Percentiles rank a stretch among this genome's conserved stretches.
Evolutionary conservation across 2,113 vertebrate genomes (phyloP).

Genomic region (Athene cunicularia): DNA sequence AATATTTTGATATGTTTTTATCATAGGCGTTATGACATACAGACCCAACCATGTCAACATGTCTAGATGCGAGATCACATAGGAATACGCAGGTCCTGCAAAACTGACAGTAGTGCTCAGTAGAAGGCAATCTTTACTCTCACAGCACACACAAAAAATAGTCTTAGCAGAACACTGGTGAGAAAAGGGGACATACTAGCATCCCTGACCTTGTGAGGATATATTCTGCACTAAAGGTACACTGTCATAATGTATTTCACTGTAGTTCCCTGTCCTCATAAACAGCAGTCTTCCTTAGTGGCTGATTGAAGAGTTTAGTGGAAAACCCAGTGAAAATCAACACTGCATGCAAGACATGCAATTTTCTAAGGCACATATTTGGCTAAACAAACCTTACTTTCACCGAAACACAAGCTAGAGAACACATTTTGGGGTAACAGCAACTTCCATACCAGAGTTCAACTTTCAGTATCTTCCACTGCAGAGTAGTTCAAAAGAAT

Average conservation of each 20-base stretch:
- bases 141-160: too few species aligned
- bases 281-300: background rate
- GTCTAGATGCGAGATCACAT: background rate
- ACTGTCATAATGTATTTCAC: background rate
- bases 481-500: slow-evolving; percentile 46
- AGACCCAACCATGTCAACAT: background rate
- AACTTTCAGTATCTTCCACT: slow-evolving; percentile 60
- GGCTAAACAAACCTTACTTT: slow-evolving; percentile 40
- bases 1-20: background rate
- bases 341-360: slow-evolving; percentile 45
- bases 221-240: background rate
- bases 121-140: background rate
- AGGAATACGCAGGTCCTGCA: background rate
- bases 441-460: slow-evolving; percentile 34
- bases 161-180: background rate
- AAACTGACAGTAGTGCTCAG: background rate
- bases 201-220: background rate
- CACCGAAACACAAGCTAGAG: slow-evolving; percentile 46
- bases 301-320: background rate
- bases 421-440: background rate
- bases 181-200: background rate
- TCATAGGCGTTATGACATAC: rapidly evolving
- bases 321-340: slow-evolving; percentile 6
- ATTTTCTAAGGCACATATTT: background rate
- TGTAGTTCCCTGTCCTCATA: background rate